Evolutionary conservation across 2,797 vertebrate genomes (phyloP).

Genomic region (Silurus lanzhouensis): DNA sequence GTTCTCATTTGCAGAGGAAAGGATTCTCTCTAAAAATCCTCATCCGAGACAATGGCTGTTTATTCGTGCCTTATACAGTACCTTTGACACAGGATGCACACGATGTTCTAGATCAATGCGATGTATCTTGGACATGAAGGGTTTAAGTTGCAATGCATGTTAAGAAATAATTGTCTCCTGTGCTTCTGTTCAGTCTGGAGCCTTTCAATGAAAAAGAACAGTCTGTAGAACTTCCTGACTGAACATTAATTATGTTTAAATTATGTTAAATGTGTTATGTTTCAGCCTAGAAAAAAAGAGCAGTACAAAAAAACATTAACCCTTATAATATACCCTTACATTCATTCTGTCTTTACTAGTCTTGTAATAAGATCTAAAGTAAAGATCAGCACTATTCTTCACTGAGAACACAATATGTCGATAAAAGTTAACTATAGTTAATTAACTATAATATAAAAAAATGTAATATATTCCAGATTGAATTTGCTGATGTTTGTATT

Average conservation of each 20-base stretch:
- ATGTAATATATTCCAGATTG: too few species aligned
- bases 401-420: not conserved
- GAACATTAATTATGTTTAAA: conserved; percentile 13
- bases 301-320: not conserved
- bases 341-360: too few species aligned
- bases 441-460: too few species aligned
- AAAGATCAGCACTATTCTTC: not conserved
- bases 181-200: conserved; percentile 20
- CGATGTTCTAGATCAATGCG: conserved; percentile 17
- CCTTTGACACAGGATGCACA: not conserved
- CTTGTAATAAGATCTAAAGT: not conserved
- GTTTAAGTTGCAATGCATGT: conserved; percentile 46
- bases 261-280: not conserved
- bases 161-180: conserved; percentile 50
- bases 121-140: conserved; percentile 28
- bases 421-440: too few species aligned
- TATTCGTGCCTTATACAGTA: not conserved
- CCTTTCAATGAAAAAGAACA: conserved; percentile 12
- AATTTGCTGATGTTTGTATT: too few species aligned
- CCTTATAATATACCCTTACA: not conserved
- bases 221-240: conserved; percentile 42
- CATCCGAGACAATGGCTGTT: not conserved
- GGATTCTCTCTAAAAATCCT: not conserved
- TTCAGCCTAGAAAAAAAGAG: not conserved
- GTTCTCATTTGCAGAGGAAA: not conserved